Evolutionary conservation across 35 echinoderm and acorn worm species (phyloP).

Genomic region (Anneissia japonica): DNA sequence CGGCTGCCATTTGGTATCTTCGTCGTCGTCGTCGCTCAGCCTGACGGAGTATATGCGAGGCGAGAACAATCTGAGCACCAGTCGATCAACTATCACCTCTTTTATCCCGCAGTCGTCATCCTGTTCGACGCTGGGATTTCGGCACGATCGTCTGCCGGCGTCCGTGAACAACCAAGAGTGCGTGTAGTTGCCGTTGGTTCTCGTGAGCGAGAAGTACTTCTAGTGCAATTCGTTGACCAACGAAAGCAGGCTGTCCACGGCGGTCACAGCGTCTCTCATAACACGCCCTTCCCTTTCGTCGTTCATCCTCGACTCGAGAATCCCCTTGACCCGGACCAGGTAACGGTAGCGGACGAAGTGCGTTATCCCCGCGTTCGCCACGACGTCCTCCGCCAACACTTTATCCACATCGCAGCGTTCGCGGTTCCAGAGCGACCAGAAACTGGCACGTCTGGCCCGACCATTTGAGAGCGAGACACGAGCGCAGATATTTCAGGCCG

Average conservation of each 20-base stretch:
- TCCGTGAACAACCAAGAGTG: not conserved
- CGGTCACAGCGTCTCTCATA: not conserved
- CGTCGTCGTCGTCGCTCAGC: not conserved
- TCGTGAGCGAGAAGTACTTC: not conserved
- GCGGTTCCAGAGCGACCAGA: not conserved
- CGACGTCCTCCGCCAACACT: not conserved
- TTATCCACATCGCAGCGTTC: not conserved
- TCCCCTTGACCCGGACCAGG: not conserved
- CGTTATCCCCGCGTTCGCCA: not conserved
- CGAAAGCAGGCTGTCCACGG: not conserved
- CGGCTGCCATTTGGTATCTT: not conserved
- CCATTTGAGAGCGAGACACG: not conserved
- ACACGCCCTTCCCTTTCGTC: not conserved
- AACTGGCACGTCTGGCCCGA: too few species aligned
- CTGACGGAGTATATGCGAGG: not conserved
- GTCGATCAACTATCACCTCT: not conserved
- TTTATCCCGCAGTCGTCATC: not conserved
- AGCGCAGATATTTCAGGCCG: not conserved
- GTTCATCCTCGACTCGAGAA: not conserved
- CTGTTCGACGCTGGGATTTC: not conserved
- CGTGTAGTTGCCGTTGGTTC: not conserved
- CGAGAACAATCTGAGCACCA: not conserved
- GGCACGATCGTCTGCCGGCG: not conserved
- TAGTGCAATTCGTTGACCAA: not conserved
- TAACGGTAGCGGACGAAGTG: not conserved